Evolutionary conservation across 2,888 invertebrate genomes (phyloP).

Genomic region (Drosophila emarginata): DNA sequence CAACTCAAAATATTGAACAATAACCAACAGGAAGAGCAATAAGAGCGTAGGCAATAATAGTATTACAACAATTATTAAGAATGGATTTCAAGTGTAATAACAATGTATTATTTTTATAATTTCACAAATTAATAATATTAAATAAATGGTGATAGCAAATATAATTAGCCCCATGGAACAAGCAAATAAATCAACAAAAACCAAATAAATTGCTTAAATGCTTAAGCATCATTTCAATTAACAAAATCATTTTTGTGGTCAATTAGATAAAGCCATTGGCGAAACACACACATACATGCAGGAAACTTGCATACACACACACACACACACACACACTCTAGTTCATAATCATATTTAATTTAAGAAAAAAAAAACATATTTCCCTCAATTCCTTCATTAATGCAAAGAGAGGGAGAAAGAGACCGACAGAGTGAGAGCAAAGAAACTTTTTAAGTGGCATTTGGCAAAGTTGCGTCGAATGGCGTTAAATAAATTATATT

Average conservation of each 20-base stretch:
- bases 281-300: constrained; percentile 17
- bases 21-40: neutral
- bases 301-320: constrained; percentile 5
- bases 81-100: constrained; percentile 13
- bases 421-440: neutral
- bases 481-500: constrained; percentile 30
- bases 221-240: constrained; percentile 54
- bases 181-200: neutral
- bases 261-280: constrained; percentile 60
- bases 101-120: neutral
- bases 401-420: neutral
- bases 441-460: constrained; percentile 2
- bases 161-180: constrained; percentile 10
- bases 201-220: constrained; percentile 42
- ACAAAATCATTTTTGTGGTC: constrained; percentile 62
- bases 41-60: constrained; percentile 20
- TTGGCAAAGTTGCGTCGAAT: constrained; percentile 12
- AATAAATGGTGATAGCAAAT: constrained; percentile 37
- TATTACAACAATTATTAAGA: neutral
- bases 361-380: constrained; percentile 28
- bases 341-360: constrained; percentile 24
- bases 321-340: neutral
- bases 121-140: constrained; percentile 34
- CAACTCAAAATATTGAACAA: constrained; percentile 5
- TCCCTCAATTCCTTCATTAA: constrained; percentile 9